Evolutionary conservation across 2,888 invertebrate species (phyloP).

Genomic region (Pterobdella sp.): DNA sequence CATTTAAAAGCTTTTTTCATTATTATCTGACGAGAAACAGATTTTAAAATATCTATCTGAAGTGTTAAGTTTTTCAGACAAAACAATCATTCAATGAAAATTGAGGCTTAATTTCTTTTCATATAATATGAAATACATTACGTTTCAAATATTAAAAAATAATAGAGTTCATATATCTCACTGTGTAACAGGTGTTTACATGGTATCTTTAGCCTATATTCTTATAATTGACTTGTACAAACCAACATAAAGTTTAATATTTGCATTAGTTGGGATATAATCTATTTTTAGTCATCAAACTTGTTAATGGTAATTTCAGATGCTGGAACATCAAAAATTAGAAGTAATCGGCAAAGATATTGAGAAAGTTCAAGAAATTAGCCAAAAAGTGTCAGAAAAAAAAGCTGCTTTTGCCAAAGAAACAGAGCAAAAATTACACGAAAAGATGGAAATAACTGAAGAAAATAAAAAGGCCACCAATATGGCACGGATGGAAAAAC

Average conservation of each 20-base stretch:
- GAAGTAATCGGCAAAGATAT: constrained; percentile 44
- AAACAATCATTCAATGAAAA: no score
- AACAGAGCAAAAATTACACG: constrained; percentile 77
- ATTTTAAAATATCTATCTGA: no score
- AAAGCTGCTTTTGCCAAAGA: constrained; percentile 52
- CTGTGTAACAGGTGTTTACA: no score
- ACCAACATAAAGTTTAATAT: no score
- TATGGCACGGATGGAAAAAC: constrained; percentile 68
- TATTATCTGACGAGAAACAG: no score
- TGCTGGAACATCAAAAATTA: constrained; percentile 44
- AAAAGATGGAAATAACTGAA: constrained; percentile 60
- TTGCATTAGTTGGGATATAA: neutral
- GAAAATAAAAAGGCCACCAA: constrained; percentile 87
- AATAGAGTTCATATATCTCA: no score
- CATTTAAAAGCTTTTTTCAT: neutral
- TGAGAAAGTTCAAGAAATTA: constrained; percentile 43
- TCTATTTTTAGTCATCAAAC: neutral
- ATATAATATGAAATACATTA: no score
- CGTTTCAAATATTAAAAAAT: no score
- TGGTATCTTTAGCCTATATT: no score
- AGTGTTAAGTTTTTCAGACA: no score
- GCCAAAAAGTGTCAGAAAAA: constrained; percentile 31
- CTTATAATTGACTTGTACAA: no score
- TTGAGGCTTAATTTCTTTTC: no score
- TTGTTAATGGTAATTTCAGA: constrained; percentile 37